These are phyloP conservation scores for Microcaecilia unicolor DNA, from an alignment of 2,797 vertebrate species.

Conservation along the genomic window DNA sequence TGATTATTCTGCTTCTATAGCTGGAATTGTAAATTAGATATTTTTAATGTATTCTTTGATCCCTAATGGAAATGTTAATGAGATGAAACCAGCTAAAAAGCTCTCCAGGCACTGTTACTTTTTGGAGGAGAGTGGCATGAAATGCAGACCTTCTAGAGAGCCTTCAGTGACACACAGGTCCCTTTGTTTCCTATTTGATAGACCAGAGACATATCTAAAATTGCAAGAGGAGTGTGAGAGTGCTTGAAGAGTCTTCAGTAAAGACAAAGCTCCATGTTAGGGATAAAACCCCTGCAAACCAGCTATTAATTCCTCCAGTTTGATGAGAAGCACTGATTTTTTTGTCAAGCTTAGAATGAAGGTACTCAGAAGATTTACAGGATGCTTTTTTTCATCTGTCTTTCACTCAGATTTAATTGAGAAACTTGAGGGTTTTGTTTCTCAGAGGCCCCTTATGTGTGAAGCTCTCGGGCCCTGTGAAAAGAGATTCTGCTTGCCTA, in stretches of 20 bases:
- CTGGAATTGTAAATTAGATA: conserved; percentile 22
- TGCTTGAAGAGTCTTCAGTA: conserved; percentile 37
- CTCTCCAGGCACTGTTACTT: conserved; percentile 40
- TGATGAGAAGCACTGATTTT: conserved; percentile 21
- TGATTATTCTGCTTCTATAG: not conserved
- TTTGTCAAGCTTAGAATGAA: conserved; percentile 37
- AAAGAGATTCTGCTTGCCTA: conserved; percentile 29
- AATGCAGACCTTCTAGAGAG: conserved; percentile 41
- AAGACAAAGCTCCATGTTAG: conserved; percentile 34
- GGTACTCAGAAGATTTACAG: conserved; percentile 45
- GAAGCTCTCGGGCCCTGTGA: conserved; percentile 27
- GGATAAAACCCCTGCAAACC: not conserved
- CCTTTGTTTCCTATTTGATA: conserved; percentile 51
- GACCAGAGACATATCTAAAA: conserved; percentile 57
- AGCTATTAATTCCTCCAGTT: conserved; percentile 18
- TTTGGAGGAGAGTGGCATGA: conserved; percentile 36
- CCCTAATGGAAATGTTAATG: conserved; percentile 51
- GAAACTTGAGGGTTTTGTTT: conserved; percentile 56
- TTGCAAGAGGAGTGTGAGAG: conserved; percentile 54
- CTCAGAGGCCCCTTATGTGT: conserved; percentile 29
- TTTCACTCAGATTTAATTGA: conserved; percentile 63
- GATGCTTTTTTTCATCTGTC: conserved; percentile 52
- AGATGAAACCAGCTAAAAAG: conserved; percentile 44
- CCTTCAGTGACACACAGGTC: conserved; percentile 42
- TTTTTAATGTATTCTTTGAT: conserved; percentile 38